Evolutionary conservation across 2,113 vertebrate genomes (phyloP).

Genomic region (Nerophis lumbriciformis): DNA sequence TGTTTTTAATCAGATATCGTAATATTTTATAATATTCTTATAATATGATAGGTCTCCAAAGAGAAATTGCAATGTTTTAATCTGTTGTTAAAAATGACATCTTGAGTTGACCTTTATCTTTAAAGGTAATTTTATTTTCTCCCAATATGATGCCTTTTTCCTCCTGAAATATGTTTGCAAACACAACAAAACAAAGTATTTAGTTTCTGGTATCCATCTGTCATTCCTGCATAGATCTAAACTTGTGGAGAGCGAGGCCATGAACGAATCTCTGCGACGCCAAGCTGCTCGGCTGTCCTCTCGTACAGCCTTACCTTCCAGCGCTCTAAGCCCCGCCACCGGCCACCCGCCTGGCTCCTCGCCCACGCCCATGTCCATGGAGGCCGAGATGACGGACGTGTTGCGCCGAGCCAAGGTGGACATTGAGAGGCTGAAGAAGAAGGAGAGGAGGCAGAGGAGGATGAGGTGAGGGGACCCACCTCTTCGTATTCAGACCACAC

Average conservation of each 20-base stretch:
- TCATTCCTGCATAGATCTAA: constrained; percentile 74
- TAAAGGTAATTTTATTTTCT: neutral
- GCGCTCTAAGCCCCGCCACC: constrained; percentile 38
- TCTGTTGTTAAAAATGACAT: too few species aligned
- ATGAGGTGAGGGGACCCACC: constrained; percentile 74
- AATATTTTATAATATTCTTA: too few species aligned
- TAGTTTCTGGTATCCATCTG: neutral
- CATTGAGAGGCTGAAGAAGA: constrained; percentile 89
- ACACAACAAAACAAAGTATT: neutral
- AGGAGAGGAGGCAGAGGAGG: constrained; percentile 82
- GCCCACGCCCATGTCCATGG: constrained; percentile 66
- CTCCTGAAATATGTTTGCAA: neutral
- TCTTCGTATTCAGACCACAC: neutral
- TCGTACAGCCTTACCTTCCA: constrained; percentile 66
- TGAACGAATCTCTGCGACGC: constrained; percentile 91
- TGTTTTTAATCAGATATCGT: too few species aligned
- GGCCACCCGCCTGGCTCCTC: constrained; percentile 70
- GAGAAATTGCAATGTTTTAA: too few species aligned
- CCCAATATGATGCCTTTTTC: neutral
- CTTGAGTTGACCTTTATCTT: too few species aligned
- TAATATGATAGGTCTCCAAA: too few species aligned
- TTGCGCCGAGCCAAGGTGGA: constrained; percentile 87
- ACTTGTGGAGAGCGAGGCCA: constrained; percentile 91
- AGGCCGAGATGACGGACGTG: constrained; percentile 84
- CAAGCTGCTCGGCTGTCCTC: constrained; percentile 77